phyloP scores from a whole-genome alignment of 2,888 invertebrate genomes.

The Platycheirus albimanus region DNA sequence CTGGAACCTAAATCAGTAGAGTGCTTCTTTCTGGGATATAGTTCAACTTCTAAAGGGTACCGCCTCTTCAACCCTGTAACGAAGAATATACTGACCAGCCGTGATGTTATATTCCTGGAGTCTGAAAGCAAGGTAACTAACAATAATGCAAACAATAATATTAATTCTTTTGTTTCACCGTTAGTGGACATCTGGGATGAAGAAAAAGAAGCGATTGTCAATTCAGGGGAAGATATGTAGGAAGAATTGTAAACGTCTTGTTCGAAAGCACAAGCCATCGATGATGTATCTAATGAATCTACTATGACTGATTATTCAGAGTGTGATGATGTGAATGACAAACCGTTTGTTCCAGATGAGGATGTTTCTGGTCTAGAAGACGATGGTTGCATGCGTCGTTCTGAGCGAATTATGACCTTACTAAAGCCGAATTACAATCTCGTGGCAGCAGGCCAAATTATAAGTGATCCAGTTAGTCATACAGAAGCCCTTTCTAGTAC shows the following conservation, averaged over 20 bases:
- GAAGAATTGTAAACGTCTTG: background rate
- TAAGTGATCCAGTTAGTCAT: constrained; percentile 15
- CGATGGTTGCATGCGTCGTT: constrained; percentile 19
- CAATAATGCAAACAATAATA: background rate
- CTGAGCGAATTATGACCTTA: constrained; percentile 18
- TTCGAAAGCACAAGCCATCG: background rate
- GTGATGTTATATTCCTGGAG: constrained; percentile 64
- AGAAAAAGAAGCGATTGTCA: background rate
- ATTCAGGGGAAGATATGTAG: background rate
- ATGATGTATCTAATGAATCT: background rate
- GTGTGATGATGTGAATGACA: constrained; percentile 16
- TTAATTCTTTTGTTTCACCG: background rate
- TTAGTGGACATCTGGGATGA: background rate
- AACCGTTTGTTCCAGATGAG: constrained; percentile 31
- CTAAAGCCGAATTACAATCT: constrained; percentile 25
- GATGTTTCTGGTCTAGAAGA: constrained; percentile 15
- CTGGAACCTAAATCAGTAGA: background rate
- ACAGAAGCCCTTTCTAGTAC: constrained; percentile 32
- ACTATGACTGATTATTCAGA: constrained; percentile 24
- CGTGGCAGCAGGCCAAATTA: constrained; percentile 4
- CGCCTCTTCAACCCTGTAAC: constrained; percentile 34
- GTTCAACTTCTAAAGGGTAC: constrained; percentile 46
- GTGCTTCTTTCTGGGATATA: constrained; percentile 67
- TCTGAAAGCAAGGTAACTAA: constrained; percentile 1
- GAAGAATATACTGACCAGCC: constrained; percentile 52